Percentiles rank a stretch among this genome's conserved stretches.
Evolutionary conservation across 2,797 vertebrate species (phyloP).

Genomic region (Molossus alvarezi): DNA sequence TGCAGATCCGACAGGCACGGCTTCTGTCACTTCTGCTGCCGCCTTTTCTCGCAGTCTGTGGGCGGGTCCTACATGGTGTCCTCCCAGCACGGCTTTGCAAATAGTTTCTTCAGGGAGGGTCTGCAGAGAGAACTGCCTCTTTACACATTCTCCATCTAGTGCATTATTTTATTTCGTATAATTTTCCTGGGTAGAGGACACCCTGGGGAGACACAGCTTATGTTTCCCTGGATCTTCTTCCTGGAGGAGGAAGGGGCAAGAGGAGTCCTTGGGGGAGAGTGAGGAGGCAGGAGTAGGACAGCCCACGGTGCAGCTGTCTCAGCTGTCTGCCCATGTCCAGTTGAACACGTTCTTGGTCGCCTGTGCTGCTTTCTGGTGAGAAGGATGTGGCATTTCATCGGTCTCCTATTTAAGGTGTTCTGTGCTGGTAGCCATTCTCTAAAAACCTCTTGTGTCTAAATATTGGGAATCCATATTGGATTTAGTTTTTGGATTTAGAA

Average conservation of each 20-base stretch:
- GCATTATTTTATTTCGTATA: neutral
- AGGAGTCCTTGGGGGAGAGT: neutral
- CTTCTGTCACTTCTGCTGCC: slow-evolving; percentile 65
- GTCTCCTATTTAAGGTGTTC: neutral
- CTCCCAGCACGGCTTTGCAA: neutral
- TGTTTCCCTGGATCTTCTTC: neutral
- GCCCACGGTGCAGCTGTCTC: no score
- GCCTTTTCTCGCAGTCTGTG: neutral
- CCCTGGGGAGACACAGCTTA: neutral
- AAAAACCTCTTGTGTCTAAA: neutral
- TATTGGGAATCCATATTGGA: neutral
- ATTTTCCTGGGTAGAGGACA: neutral
- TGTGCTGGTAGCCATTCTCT: neutral
- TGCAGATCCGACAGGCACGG: slow-evolving; percentile 80
- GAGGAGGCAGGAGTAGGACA: neutral
- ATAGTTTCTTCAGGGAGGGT: neutral
- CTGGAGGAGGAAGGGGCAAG: neutral
- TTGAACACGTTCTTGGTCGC: neutral
- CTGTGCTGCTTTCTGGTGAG: neutral
- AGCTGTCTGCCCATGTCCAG: fast-evolving
- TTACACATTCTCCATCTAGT: neutral
- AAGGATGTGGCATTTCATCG: neutral
- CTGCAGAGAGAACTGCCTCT: neutral
- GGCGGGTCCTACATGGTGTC: neutral
- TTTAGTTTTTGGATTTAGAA: neutral